Evolutionary conservation across 2,797 vertebrate genomes (phyloP), one percentile per base, ranked within the genome.

Genomic region (Micromesistius poutassou): DNA sequence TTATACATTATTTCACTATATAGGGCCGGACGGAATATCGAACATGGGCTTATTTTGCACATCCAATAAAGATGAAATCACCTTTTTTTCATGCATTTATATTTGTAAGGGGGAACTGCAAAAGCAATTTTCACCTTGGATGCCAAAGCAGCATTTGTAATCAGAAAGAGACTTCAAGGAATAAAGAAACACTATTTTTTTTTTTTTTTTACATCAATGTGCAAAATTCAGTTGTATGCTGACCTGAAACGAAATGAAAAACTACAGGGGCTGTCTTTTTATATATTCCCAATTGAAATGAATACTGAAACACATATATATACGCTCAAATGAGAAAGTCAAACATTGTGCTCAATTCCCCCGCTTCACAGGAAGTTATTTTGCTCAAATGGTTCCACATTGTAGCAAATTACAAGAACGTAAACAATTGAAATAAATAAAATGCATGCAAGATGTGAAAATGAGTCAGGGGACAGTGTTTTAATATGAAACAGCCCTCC

Each of bases 111-210:
- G 74, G 10, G 28, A 31, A 71, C 0, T 5, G 62, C 28, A 31
- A 78, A 74, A 76, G 46, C 75, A 83, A 83, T 85, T 89, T 50
- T 85, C 86, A 85, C 85, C 82, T 86, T 30, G 30, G 72, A 76
- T 71, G 81, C 40, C 1, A 30, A 73, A 46, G 19, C 31, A 70
- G n/a, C 75, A 81, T 82, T 16, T 36, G 55, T 75, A 78, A 82
- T 78, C n/a, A 38, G 81, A 82, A 72, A 35, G 75, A 33, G 38
- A 62, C 40, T 79, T 22, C 33, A 28, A 40, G 33, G 66, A 76
- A 14, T n/a, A 50, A 77, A 42, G 30, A 13, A n/a, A 62, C 9
- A 78, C 78, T 14, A 76, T 38, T 73, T 55, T 70, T n/a, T 0
- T 4, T 3, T 42, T 30, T 4, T 36, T 55, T 55, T 36, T 68